Conservation (phyloP, 2,113 vertebrate genomes). For the Nibea albiflora region DNA sequence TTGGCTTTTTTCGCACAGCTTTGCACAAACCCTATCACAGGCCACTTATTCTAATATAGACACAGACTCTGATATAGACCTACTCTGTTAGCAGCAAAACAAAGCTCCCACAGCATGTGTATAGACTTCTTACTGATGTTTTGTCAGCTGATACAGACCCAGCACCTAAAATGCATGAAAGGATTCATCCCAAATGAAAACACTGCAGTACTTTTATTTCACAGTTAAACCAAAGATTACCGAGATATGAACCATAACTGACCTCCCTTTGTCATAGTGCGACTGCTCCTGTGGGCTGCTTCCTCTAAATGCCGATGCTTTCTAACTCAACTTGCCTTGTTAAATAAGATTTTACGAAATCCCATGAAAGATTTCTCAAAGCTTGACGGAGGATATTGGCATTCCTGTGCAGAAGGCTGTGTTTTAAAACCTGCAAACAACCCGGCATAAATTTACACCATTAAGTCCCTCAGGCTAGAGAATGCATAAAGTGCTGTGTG, state of each 20-base stretch:
- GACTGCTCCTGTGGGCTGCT: constrained; percentile 40
- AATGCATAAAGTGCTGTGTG: constrained; percentile 37
- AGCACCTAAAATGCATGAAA: constrained; percentile 6
- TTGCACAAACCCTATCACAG: constrained; percentile 17
- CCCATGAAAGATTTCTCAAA: constrained; percentile 54
- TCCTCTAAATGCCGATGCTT: constrained; percentile 60
- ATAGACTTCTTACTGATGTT: constrained; percentile 7
- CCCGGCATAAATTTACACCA: constrained; percentile 54
- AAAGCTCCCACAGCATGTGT: constrained; percentile 20
- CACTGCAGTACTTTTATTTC: constrained; percentile 37
- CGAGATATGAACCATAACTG: constrained; percentile 36
- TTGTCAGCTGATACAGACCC: background rate
- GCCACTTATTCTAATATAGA: constrained; percentile 11
- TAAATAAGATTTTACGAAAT: constrained; percentile 66
- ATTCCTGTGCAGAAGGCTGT: constrained; percentile 40
- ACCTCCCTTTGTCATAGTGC: constrained; percentile 18
- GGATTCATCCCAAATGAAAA: constrained; percentile 27
- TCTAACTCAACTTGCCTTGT: constrained; percentile 57
- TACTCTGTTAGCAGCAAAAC: background rate
- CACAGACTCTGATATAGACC: constrained; percentile 7
- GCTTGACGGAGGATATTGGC: constrained; percentile 48
- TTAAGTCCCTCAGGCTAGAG: constrained; percentile 44
- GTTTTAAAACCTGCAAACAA: constrained; percentile 61
- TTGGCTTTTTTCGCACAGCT: constrained; percentile 19
- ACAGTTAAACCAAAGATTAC: constrained; percentile 44